These are phyloP conservation scores for Octopus sinensis DNA, from an alignment of 1,140 invertebrate species.

Conservation along the genomic window DNA sequence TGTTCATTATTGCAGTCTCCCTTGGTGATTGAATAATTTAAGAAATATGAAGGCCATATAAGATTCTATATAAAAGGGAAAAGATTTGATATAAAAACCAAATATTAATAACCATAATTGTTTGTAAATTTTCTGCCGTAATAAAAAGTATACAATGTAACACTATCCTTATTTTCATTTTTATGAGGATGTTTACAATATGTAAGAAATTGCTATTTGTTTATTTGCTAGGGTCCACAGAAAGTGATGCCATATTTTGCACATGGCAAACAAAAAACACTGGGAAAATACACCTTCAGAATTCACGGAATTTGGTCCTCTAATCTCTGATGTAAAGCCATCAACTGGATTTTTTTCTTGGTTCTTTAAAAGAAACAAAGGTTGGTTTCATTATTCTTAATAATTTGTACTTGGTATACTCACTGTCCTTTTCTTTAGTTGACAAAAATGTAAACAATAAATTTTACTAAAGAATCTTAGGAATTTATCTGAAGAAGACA, in stretches of 20 bases:
- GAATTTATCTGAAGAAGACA: too few species aligned
- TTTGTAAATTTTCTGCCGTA: neutral
- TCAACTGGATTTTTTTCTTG: slow-evolving; percentile 54
- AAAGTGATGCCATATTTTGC: slow-evolving; percentile 2
- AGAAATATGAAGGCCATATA: too few species aligned
- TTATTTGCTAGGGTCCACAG: neutral
- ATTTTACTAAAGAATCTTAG: too few species aligned
- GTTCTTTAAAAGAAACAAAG: slow-evolving; percentile 53
- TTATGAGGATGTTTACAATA: neutral
- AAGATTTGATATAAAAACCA: too few species aligned
- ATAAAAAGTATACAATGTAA: too few species aligned
- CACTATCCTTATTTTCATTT: too few species aligned
- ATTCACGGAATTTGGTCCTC: slow-evolving; percentile 73
- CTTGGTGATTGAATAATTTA: too few species aligned
- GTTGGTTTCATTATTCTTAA: slow-evolving; percentile 21
- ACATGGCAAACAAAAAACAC: neutral
- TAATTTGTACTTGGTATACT: too few species aligned
- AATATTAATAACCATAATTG: neutral
- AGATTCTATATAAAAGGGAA: too few species aligned
- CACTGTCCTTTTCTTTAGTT: too few species aligned
- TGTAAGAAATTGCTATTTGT: neutral
- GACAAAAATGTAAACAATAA: too few species aligned
- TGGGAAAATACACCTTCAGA: slow-evolving; percentile 66
- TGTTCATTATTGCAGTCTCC: too few species aligned
- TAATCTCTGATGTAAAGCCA: slow-evolving; percentile 65